Conservation (phyloP, 2,113 vertebrate genomes). For the Thamnophis sirtalis region DNA sequence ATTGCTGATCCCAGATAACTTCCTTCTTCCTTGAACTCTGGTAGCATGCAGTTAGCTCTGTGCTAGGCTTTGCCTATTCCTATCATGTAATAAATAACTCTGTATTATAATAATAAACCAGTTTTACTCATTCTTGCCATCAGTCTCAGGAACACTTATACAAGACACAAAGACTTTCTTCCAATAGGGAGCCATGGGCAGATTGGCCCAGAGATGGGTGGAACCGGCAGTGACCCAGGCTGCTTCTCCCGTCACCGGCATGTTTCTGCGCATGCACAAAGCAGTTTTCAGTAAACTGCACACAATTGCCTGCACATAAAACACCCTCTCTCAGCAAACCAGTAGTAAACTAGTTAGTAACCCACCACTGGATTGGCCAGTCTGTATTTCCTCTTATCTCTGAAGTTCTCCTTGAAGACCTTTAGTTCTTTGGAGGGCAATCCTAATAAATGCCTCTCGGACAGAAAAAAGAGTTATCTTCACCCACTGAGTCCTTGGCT, state of each 20-base stretch:
- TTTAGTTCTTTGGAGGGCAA: not conserved
- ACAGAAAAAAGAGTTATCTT: not conserved
- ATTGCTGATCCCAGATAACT: not conserved
- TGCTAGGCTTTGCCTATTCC: not conserved
- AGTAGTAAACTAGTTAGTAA: too few species aligned
- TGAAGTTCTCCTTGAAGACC: not conserved
- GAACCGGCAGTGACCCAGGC: too few species aligned
- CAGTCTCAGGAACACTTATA: not conserved
- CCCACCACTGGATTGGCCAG: not conserved
- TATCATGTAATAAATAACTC: not conserved
- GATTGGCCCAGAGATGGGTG: not conserved
- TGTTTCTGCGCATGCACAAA: too few species aligned
- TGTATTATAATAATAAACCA: not conserved
- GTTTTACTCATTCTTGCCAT: not conserved
- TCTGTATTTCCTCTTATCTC: not conserved
- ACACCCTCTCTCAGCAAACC: too few species aligned
- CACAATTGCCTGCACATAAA: too few species aligned
- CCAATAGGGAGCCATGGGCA: conserved; percentile 1
- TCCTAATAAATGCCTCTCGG: not conserved
- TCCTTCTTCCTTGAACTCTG: not conserved
- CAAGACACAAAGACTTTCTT: not conserved
- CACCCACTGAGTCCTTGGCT: not conserved
- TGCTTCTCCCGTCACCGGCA: too few species aligned
- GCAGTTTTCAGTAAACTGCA: too few species aligned
- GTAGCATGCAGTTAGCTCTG: not conserved